Evolutionary conservation across 1,140 invertebrate genomes (phyloP).

Genomic region (Ceratoteleas bidentatus): DNA sequence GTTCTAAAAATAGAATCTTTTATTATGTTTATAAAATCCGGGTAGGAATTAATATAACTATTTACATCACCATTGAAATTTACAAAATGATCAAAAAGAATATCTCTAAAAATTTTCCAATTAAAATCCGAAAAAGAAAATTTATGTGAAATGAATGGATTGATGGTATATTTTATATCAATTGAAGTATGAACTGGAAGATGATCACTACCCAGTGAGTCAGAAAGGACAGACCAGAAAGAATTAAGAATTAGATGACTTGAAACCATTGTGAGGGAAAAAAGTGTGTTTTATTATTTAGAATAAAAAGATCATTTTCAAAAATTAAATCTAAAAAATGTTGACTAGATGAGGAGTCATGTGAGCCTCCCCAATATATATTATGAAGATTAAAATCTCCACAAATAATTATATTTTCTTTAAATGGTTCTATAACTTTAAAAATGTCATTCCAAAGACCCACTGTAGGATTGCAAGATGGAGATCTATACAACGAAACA

Average conservation of each 20-base stretch:
- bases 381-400: conserved; percentile 33
- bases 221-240: neutral
- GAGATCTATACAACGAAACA: conserved; percentile 10
- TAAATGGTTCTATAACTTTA: conserved; percentile 1
- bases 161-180: neutral
- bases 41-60: neutral
- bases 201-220: conserved; percentile 10
- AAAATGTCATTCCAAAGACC: conserved; percentile 1
- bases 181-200: neutral
- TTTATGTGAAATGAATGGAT: conserved; percentile 23
- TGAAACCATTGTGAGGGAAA: conserved; percentile 24
- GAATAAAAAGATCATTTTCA: conserved; percentile 2
- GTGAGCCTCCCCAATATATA: conserved; percentile 4
- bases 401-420: conserved; percentile 9
- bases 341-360: neutral
- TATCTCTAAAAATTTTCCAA: conserved; percentile 1
- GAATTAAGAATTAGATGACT: too few species aligned
- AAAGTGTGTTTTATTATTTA: conserved; percentile 14
- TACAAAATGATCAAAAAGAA: neutral
- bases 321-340: neutral
- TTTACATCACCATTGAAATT: neutral
- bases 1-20: neutral
- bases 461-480: neutral
- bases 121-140: conserved; percentile 15
- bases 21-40: neutral